phyloP scores from a whole-genome alignment of 2,113 vertebrate genomes.

The Alosa alosa region DNA sequence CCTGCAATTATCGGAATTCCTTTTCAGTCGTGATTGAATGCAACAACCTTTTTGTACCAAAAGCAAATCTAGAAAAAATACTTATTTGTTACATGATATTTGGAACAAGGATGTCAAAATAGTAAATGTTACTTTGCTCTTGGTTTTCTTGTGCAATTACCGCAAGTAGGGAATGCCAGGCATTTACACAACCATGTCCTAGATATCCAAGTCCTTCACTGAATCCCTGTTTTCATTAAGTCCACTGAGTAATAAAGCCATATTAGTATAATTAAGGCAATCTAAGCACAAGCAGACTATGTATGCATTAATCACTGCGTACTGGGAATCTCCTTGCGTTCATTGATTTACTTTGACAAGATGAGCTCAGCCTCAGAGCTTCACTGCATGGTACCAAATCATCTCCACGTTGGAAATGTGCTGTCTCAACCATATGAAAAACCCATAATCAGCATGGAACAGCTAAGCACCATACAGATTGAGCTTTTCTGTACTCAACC shows the following conservation, averaged over 20 bases:
- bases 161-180: not conserved
- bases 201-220: not conserved
- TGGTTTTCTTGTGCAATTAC: not conserved
- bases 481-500: not conserved
- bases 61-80: not conserved
- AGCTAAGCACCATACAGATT: not conserved
- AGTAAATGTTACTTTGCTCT: not conserved
- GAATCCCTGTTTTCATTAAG: not conserved
- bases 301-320: not conserved
- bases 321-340: not conserved
- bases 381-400: not conserved
- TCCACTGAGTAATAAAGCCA: not conserved
- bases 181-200: not conserved
- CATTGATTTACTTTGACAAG: not conserved
- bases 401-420: not conserved
- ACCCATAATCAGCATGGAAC: not conserved
- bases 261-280: not conserved
- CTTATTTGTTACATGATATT: conserved; percentile 1
- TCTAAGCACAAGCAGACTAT: not conserved
- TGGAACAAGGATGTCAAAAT: not conserved
- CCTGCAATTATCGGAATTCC: conserved; percentile 2
- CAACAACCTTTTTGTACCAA: conserved; percentile 22
- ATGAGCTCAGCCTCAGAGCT: not conserved
- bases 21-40: not conserved
- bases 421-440: not conserved